phyloP scores from a whole-genome alignment of 2,113 vertebrate genomes.

The Ondatra zibethicus region DNA sequence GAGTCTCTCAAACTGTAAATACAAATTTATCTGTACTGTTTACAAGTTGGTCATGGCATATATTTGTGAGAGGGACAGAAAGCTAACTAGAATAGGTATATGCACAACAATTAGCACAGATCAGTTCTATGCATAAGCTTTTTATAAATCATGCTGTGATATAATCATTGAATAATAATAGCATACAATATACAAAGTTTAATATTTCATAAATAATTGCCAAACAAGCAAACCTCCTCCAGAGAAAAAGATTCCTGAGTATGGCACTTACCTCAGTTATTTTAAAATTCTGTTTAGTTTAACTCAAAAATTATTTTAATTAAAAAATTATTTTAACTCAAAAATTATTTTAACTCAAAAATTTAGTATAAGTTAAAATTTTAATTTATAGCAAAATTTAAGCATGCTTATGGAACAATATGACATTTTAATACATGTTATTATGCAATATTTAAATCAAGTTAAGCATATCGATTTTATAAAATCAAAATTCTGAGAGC shows the following conservation, averaged over 20 bases:
- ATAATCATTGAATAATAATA: neutral
- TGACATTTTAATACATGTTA: neutral
- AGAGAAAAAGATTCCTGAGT: neutral
- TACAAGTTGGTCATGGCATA: too few species aligned
- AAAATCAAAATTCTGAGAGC: constrained; percentile 65
- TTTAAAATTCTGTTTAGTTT: neutral
- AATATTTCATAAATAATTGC: constrained; percentile 36
- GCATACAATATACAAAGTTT: neutral
- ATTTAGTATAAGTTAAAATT: neutral
- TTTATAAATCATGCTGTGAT: neutral
- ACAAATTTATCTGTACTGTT: neutral
- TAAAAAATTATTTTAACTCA: too few species aligned
- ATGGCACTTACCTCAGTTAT: neutral
- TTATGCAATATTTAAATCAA: neutral
- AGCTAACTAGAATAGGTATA: too few species aligned
- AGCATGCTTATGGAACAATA: neutral
- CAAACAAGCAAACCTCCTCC: neutral
- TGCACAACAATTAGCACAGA: neutral
- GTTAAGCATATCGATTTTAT: neutral
- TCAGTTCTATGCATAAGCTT: neutral
- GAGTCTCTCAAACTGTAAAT: neutral
- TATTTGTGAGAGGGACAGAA: neutral
- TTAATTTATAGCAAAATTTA: neutral
- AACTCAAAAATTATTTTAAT: neutral
- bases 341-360: neutral